Evolutionary conservation across 2,888 invertebrate species (phyloP), one percentile per base, ranked within the genome.

Genomic region (Apamea sordens): DNA sequence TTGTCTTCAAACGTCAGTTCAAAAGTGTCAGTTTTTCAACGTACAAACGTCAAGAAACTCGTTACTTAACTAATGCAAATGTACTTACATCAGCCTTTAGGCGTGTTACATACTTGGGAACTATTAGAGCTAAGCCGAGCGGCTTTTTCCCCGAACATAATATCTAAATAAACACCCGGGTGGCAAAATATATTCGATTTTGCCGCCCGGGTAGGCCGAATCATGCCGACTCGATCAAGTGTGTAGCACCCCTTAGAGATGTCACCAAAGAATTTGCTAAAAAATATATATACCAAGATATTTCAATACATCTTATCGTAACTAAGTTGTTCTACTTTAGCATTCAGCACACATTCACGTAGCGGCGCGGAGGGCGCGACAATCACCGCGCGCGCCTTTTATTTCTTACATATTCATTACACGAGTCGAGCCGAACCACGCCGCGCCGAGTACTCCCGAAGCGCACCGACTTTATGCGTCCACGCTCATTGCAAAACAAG

Each of bases 361-460:
- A 15, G 78, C 73, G 41, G 47, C 56, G 36, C 36, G 56, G 67
- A 28, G 79, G 64, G 73, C 24, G 80, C 47, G 69, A 79, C 79
- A 79, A 86, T 82, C 77, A 74, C 75, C 68, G 69, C 73, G 71
- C 82, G 59, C 61, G 77, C 47, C 76, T 85, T 79, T 83, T 85
- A 76, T 87, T 81, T 83, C 70, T 79, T 76, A 67, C 74, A 78
- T n/a, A n/a, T 87, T 83, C 76, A 83, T 83, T 77, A 77, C 69
- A 41, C 75, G 73, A 44, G 41, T 21, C 36, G 24, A 10, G 41
- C 44, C 73, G 67, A 64, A 56, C 41, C 63, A 50, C 56, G 6
- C 67, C 73, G 53, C 50, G 10, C 67, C 76, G 59, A 67, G 10
- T 24, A 6, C 15, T 7, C 24, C 50, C 79, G 81, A 70, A 68